Evolutionary conservation across 2,797 vertebrate genomes (phyloP).

Genomic region (Somateria mollissima): DNA sequence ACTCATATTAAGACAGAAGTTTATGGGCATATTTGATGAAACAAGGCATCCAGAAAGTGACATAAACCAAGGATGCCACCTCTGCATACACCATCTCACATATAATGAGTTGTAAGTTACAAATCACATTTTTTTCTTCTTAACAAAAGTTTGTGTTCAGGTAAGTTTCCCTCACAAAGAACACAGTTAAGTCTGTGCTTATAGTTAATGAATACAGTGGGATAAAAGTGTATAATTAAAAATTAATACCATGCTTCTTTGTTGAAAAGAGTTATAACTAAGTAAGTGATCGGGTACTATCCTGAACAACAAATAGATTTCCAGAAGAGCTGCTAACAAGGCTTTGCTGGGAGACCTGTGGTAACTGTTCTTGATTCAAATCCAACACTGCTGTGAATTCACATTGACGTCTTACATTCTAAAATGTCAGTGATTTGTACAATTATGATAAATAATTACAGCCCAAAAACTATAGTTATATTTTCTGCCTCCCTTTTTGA

Average conservation of each 20-base stretch:
- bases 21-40: not conserved
- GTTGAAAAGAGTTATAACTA: not conserved
- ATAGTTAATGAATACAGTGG: not conserved
- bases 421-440: not conserved
- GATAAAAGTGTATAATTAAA: not conserved
- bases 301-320: not conserved
- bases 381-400: not conserved
- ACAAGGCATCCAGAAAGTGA: not conserved
- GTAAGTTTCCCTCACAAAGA: not conserved
- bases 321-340: not conserved
- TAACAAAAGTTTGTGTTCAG: not conserved
- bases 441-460: not conserved
- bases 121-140: not conserved
- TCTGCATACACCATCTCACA: not conserved
- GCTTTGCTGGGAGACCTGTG: not conserved
- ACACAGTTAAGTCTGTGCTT: not conserved
- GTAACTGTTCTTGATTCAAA: not conserved
- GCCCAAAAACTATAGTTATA: not conserved
- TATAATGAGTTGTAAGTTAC: not conserved
- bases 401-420: not conserved
- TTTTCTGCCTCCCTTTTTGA: not conserved
- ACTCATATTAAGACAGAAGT: not conserved
- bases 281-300: not conserved
- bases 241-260: not conserved
- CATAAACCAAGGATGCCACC: not conserved